A percentile compares a stretch with the other conserved stretches of the same genome.
These are phyloP conservation scores for Dasyornis broadbenti DNA, from an alignment of 2,113 vertebrate species.

Conservation along the genomic window DNA sequence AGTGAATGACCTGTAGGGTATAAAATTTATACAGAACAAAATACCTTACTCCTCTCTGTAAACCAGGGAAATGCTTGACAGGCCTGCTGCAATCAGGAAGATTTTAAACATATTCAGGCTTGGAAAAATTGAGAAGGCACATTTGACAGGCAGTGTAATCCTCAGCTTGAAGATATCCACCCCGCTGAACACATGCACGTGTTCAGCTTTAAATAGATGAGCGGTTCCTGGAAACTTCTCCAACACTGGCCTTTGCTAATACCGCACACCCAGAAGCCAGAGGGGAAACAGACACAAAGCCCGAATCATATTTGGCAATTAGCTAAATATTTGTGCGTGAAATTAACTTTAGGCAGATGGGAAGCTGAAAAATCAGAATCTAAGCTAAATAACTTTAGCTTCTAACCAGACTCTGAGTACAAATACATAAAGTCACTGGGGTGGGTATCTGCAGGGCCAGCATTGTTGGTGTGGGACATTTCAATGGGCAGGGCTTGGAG, in stretches of 20 bases:
- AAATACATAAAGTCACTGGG: background rate
- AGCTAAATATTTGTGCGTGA: background rate
- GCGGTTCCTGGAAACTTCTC: background rate
- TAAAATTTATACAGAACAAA: background rate
- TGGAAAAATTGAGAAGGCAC: slow-evolving; percentile 14
- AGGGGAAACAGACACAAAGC: background rate
- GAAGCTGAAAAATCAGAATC: background rate
- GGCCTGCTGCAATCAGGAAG: background rate
- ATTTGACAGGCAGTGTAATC: slow-evolving; percentile 12
- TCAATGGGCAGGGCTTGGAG: background rate
- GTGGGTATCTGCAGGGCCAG: background rate
- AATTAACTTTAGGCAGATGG: background rate
- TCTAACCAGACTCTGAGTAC: background rate
- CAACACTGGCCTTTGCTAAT: background rate
- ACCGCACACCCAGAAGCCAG: background rate
- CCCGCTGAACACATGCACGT: background rate
- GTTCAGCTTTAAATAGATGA: background rate
- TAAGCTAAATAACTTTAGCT: background rate
- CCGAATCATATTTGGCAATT: background rate
- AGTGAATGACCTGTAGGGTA: background rate
- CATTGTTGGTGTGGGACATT: rapidly evolving
- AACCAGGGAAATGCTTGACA: background rate
- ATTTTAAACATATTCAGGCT: background rate
- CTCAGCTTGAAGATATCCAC: background rate
- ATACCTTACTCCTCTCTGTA: background rate